Conservation (phyloP, 2,113 vertebrate species). For the Arothron firmamentum region DNA sequence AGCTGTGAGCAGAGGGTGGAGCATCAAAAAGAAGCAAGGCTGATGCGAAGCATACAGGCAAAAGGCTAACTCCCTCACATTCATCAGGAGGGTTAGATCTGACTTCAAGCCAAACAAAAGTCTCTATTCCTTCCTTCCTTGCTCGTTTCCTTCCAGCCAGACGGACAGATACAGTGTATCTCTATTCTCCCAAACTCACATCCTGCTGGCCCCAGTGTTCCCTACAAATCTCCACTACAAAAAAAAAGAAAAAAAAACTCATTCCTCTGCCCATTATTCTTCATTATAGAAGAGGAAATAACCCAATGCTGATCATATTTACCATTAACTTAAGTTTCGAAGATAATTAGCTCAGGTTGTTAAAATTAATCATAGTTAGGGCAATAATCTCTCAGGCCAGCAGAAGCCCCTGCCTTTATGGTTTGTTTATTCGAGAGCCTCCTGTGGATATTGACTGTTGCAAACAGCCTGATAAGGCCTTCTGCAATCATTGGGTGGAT, state of each 20-base stretch:
- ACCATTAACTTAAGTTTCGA: constrained; percentile 73
- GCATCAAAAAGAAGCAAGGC: constrained; percentile 8
- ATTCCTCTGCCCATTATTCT: constrained; percentile 69
- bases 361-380: constrained; percentile 74
- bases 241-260: constrained; percentile 21
- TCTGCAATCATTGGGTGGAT: constrained; percentile 52
- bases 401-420: constrained; percentile 57
- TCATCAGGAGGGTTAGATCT: constrained; percentile 53
- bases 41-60: constrained; percentile 34
- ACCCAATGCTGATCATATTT: constrained; percentile 69
- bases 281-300: constrained; percentile 62
- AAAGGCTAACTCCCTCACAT: constrained; percentile 45
- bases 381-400: constrained; percentile 56
- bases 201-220: constrained; percentile 44
- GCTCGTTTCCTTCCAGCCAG: constrained; percentile 45
- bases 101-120: constrained; percentile 57
- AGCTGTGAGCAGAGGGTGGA: constrained; percentile 13
- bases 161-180: constrained; percentile 46
- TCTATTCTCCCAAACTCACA: constrained; percentile 49
- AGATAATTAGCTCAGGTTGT: constrained; percentile 73
- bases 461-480: constrained; percentile 60
- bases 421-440: constrained; percentile 67
- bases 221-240: constrained; percentile 38
- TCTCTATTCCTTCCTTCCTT: constrained; percentile 53
- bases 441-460: constrained; percentile 61